phyloP scores from a whole-genome alignment of 1,140 invertebrate genomes.

The Tenebrio molitor region DNA sequence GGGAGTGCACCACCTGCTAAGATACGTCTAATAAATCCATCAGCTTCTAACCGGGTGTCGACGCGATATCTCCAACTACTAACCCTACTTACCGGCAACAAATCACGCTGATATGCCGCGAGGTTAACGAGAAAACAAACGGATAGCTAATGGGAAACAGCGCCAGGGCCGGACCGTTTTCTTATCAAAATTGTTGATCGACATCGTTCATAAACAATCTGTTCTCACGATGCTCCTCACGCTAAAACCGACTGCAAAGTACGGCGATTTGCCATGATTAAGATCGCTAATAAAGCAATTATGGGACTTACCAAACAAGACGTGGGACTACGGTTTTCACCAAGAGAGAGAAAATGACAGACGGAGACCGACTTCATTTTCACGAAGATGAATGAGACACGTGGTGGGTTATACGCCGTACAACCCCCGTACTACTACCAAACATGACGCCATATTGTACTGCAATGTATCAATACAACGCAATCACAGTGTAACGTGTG shows the following conservation, averaged over 20 bases:
- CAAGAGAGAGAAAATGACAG: not conserved
- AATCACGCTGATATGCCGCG: slow-evolving; percentile 48
- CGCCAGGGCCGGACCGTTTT: not conserved
- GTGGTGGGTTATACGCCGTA: not conserved
- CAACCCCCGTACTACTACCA: not conserved
- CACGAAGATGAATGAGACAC: not conserved
- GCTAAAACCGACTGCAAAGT: not conserved
- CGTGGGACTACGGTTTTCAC: not conserved
- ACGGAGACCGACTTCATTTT: not conserved
- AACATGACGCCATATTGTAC: not conserved
- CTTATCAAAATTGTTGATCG: not conserved
- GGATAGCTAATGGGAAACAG: slow-evolving; percentile 40
- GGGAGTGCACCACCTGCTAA: slow-evolving; percentile 40
- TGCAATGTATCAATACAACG: not conserved
- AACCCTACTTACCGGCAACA: slow-evolving; percentile 42
- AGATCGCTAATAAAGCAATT: not conserved
- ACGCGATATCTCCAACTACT: slow-evolving; percentile 48
- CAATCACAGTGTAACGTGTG: too few relatives aligned
- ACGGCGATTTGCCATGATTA: not conserved
- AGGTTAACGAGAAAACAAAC: slow-evolving; percentile 49
- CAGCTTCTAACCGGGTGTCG: slow-evolving; percentile 48
- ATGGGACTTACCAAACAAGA: not conserved
- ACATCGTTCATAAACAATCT: not conserved
- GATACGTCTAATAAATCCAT: slow-evolving; percentile 53
- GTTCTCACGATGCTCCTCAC: not conserved